These are phyloP conservation scores for Coryphaenoides rupestris DNA, from an alignment of 2,113 vertebrate genomes.

Conservation along the genomic window DNA sequence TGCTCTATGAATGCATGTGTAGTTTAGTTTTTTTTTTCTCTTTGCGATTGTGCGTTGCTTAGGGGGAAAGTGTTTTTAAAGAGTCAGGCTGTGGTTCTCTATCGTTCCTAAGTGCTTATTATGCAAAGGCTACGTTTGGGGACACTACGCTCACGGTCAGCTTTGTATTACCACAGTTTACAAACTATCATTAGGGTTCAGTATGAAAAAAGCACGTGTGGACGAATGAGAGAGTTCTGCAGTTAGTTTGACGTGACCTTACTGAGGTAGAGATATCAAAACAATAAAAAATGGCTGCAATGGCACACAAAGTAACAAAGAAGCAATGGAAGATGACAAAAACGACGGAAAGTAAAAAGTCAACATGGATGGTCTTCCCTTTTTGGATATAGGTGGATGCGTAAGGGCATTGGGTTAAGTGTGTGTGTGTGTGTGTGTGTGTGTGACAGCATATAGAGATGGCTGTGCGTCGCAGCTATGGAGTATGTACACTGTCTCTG, in stretches of 20 bases:
- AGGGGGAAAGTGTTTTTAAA: conserved; percentile 43
- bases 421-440: too few relatives aligned
- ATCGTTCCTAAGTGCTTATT: conserved; percentile 65
- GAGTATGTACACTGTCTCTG: conserved; percentile 40
- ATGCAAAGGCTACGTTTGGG: conserved; percentile 63
- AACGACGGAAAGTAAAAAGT: conserved; percentile 22
- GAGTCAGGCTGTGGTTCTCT: conserved; percentile 46
- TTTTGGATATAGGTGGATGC: conserved; percentile 18
- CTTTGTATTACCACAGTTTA: conserved; percentile 63
- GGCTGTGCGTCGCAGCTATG: conserved; percentile 68
- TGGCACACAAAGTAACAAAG: conserved; percentile 55
- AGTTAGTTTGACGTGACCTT: conserved; percentile 72
- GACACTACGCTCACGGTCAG: conserved; percentile 62
- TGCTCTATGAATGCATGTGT: conserved; percentile 43
- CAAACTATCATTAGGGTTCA: conserved; percentile 64
- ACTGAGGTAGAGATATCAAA: conserved; percentile 76
- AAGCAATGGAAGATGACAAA: conserved; percentile 39
- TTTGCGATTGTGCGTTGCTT: conserved; percentile 72
- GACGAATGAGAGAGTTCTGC: conserved; percentile 64
- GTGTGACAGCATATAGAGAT: conserved; percentile 54
- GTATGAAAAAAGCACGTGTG: conserved; percentile 53
- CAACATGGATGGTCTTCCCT: conserved; percentile 36
- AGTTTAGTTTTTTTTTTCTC: conserved; percentile 19
- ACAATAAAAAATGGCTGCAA: conserved; percentile 35
- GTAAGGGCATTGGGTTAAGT: conserved; percentile 42